A percentile compares a stretch with the other conserved stretches of the same genome.
phyloP scores from a whole-genome alignment of 2,888 invertebrate species.

The Ptychoptera contaminata region DNA sequence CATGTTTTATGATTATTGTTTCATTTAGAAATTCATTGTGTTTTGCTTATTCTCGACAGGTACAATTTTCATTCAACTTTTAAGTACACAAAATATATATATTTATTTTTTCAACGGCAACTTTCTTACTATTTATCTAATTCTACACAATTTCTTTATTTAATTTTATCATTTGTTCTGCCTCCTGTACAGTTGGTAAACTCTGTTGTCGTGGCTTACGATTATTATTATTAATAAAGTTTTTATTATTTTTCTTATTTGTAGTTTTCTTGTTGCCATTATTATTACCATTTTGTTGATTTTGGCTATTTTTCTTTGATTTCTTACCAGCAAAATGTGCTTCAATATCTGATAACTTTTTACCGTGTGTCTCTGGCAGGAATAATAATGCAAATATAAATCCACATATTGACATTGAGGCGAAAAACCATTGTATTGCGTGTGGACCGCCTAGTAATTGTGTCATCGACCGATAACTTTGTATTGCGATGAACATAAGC shows the following conservation, averaged over 20 bases:
- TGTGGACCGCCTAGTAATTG: conserved; percentile 30
- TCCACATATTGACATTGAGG: conserved; percentile 30
- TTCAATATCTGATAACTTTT: conserved; percentile 41
- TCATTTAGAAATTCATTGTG: too few relatives aligned
- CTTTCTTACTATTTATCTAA: not conserved
- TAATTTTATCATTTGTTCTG: conserved; percentile 12
- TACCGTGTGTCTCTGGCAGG: conserved; percentile 48
- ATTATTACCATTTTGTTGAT: not conserved
- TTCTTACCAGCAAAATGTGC: conserved; percentile 38
- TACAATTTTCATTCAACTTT: too few relatives aligned
- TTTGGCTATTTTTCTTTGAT: conserved; percentile 14
- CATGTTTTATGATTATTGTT: too few relatives aligned
- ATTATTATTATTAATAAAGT: conserved; percentile 5
- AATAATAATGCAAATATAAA: conserved; percentile 21
- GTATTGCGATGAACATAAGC: conserved; percentile 40
- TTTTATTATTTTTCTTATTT: not conserved
- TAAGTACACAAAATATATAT: too few relatives aligned
- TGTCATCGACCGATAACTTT: conserved; percentile 31
- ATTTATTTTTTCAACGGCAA: too few relatives aligned
- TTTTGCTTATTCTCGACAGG: too few relatives aligned
- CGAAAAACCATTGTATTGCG: conserved; percentile 40
- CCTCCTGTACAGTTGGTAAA: conserved; percentile 13
- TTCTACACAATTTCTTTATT: conserved; percentile 5
- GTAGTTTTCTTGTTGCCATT: not conserved
- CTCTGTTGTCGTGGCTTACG: conserved; percentile 10